Percentiles rank a stretch among this genome's conserved stretches.
These are phyloP conservation scores for Nymphalis c-album DNA, from an alignment of 2,888 invertebrate species.

Conservation along the genomic window DNA sequence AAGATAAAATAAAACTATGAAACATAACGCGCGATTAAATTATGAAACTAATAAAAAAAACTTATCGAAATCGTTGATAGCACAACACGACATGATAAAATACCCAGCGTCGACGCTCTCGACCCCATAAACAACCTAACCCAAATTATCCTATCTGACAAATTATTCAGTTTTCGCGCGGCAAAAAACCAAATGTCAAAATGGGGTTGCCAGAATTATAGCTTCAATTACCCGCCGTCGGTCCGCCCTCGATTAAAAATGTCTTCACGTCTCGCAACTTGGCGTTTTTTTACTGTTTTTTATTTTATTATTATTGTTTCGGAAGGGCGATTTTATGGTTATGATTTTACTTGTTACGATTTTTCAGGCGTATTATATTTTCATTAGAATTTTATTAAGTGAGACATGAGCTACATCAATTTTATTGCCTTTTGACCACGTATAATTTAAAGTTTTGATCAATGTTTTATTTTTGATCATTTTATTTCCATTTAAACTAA, in stretches of 20 bases:
- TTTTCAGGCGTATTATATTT: conserved; percentile 3
- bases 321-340: conserved; percentile 51
- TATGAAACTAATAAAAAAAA: conserved; percentile 2
- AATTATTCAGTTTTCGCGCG: conserved; percentile 68
- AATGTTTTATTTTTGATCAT: no score
- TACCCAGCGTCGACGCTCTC: conserved; percentile 48
- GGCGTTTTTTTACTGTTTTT: conserved; percentile 55
- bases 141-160: conserved; percentile 62
- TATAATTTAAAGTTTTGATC: no score
- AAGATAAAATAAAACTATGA: not conserved
- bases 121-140: conserved; percentile 54
- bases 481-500: no score
- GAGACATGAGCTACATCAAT: not conserved
- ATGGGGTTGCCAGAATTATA: conserved; percentile 77
- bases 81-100: conserved; percentile 33
- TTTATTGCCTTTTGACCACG: not conserved
- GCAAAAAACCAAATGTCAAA: conserved; percentile 77
- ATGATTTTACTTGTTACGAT: conserved; percentile 33
- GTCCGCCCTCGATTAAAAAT: conserved; percentile 73
- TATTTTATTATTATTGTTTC: conserved; percentile 46
- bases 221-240: conserved; percentile 71
- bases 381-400: not conserved
- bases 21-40: not conserved
- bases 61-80: conserved; percentile 19
- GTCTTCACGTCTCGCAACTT: conserved; percentile 69